Evolutionary conservation across 1,140 invertebrate species (phyloP), one percentile per base, ranked within the genome.

Genomic region (Coenobita brevimanus): DNA sequence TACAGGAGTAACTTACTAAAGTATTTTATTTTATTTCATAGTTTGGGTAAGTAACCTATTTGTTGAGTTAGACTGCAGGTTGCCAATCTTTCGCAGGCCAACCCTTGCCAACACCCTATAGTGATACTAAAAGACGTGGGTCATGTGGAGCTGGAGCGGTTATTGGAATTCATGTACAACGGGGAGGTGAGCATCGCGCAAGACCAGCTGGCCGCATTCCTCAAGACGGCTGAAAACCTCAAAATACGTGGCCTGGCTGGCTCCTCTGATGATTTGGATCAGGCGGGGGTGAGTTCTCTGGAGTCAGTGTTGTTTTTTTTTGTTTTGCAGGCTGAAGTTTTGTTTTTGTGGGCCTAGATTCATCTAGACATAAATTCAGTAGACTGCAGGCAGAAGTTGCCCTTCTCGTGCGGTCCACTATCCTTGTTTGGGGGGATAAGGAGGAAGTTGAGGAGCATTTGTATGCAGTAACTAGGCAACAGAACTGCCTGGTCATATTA

Each of bases 161-260:
- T 93, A 36, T 90, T 93, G 57, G 92, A 93, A 76, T 93, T 98
- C 91, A 98, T 98, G 97, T 98, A 98, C 93, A 94, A 96, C 91
- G 97, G 97, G 75, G 97, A 98, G 94, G 97, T 98, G 43, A 97
- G 97, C 93, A 97, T 98, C 92, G 96, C 96, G 89, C 97, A 98
- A 93, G 97, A 97, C 93, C 97, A 98, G 93, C 93, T 98, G 91
- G 95, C 96, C 79, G 96, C 97, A 17, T 93, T 98, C 90, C 93
- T 98, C 41, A 97, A 97, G 92, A 97, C 97, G 60, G 97, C 97
- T 1, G 97, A 98, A 93, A 97, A 96, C 67, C 93, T 98, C 91
- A 97, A 98, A 94, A 97, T 98, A 69, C 97, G 97, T 92, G 97
- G 97, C 69, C 94, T 98, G 69, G 97, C 97, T 71, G 97, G 89